Evolutionary conservation across 2,797 vertebrate genomes (phyloP).

Genomic region (Podarcis siculus): DNA sequence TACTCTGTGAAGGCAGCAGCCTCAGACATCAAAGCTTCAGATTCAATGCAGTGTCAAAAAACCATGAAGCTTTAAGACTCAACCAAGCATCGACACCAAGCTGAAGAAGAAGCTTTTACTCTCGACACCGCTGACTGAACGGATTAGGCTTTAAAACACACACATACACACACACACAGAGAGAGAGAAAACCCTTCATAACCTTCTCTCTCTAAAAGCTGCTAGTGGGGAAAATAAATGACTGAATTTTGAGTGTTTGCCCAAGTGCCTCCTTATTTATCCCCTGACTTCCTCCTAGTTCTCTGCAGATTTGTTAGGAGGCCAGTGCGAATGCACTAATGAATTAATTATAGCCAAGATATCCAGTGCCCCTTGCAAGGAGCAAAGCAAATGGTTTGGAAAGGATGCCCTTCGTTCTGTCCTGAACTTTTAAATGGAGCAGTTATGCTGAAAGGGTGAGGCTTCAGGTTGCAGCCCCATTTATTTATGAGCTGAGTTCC

Average conservation of each 20-base stretch:
- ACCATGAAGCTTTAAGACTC: conserved; percentile 71
- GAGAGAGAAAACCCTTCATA: background rate
- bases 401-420: background rate
- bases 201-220: conserved; percentile 38
- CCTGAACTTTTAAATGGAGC: background rate
- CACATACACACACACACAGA: background rate
- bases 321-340: conserved; percentile 23
- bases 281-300: background rate
- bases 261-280: conserved; percentile 61
- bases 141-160: conserved; percentile 57
- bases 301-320: conserved; percentile 40
- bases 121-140: conserved; percentile 65
- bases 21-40: conserved; percentile 74
- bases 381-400: background rate
- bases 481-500: background rate
- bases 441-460: background rate
- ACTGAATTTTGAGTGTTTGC: conserved; percentile 52
- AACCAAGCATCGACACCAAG: conserved; percentile 69
- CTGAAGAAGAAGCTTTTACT: conserved; percentile 70
- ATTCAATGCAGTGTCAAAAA: conserved; percentile 69
- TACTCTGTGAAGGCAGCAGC: conserved; percentile 63
- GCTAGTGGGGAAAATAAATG: conserved; percentile 64
- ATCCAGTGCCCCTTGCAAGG: background rate
- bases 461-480: background rate
- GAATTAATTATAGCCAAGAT: conserved; percentile 37